phyloP scores from a whole-genome alignment of 2,888 invertebrate genomes.

The Caenorhabditis sulstoni region DNA sequence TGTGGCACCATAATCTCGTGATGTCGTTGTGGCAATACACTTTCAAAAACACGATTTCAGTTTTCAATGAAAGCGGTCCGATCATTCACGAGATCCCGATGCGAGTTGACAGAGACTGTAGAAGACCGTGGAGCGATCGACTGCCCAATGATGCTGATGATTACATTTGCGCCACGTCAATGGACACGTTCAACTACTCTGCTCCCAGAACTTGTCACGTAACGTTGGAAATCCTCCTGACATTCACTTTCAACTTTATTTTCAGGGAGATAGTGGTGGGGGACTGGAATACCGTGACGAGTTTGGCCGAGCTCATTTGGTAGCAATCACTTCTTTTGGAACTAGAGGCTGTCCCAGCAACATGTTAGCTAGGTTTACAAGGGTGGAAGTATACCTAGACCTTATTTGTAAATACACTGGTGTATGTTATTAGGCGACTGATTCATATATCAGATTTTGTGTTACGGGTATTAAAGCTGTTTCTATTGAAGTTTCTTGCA shows the following conservation, averaged over 20 bases:
- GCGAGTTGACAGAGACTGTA: slow-evolving; percentile 73
- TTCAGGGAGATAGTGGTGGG: slow-evolving; percentile 76
- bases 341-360: slow-evolving; percentile 78
- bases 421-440: slow-evolving; percentile 72
- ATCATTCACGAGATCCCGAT: slow-evolving; percentile 77
- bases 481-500: too few species aligned
- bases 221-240: background rate
- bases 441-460: too few species aligned
- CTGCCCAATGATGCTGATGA: slow-evolving; percentile 73
- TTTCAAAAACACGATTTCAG: slow-evolving; percentile 54
- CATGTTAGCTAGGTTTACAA: slow-evolving; percentile 77
- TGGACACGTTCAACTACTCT: slow-evolving; percentile 69
- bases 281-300: slow-evolving; percentile 75
- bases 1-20: too few species aligned
- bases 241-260: background rate
- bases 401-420: slow-evolving; percentile 75
- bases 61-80: slow-evolving; percentile 74
- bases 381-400: slow-evolving; percentile 70
- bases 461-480: background rate
- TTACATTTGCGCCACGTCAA: slow-evolving; percentile 77
- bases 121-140: slow-evolving; percentile 73
- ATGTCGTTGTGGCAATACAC: too few species aligned
- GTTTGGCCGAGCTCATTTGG: slow-evolving; percentile 65
- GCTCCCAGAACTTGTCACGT: slow-evolving; percentile 78
- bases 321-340: slow-evolving; percentile 79